Evolutionary conservation across 2,797 vertebrate species (phyloP), one percentile per base, ranked within the genome.

Genomic region (Diceros bicornis): DNA sequence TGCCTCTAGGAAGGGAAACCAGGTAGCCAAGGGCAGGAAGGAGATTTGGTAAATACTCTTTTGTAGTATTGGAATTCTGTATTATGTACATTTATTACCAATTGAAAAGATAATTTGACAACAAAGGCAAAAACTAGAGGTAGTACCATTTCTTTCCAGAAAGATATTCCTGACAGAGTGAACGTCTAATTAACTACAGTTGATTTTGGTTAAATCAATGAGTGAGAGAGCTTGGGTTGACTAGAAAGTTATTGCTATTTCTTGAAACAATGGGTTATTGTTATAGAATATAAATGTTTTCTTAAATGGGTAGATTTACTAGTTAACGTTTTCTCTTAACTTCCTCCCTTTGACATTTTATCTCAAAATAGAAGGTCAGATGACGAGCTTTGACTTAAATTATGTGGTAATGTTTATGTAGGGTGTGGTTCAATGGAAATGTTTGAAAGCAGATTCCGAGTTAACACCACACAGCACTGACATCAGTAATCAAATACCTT

Each of bases 401-500:
- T 44, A 32, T 18, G 44, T 79, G 77, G 85, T 78, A 84, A 89
- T 98, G 50, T 98, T 98, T 98, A 57, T 44, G 18, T 10, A 87
- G 91, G 97, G 96, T 87, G 95, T 91, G 89, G 92, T 75, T 89
- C 59, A 18, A 4, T 81, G 62, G 84, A 95, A 96, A 87, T 74
- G 13, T 62, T 32, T 29, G 52, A 97, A 97, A 84, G 68, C 41
- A 77, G 50, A 97, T 88, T 87, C 50, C 79, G 94, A 0, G n/a
- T 87, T 94, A 92, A 94, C 74, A 61, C 1, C 20, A 64, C 71
- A 21, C 44, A 93, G 44, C 32, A 8, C 2, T 75, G 41, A 83
- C 55, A 52, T 64, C 18, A 32, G 2, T 68, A 87, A 68, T 69
- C 34, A 71, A 52, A 77, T 57, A 82, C 25, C 41, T 77, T 93